Evolutionary conservation across 2,888 invertebrate species (phyloP), one percentile per base, ranked within the genome.

Genomic region (Hypolimnas misippus): DNA sequence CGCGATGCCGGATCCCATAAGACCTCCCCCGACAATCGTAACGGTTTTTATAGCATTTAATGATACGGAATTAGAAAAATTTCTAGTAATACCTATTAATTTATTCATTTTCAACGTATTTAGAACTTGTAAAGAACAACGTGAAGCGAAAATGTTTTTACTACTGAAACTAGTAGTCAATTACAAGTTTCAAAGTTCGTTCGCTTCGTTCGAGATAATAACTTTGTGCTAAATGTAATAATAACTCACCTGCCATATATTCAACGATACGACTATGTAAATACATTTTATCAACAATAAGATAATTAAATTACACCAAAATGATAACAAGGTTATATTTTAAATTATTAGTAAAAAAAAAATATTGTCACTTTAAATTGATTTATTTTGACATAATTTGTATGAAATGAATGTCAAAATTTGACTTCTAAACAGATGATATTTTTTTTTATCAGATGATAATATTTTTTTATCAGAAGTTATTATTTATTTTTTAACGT

Each of bases 1-100:
- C 50, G 97, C 97, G 73, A 98, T 97, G 55, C 98, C 97, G 49
- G 96, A 95, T 3, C 97, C 97, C 97, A 98, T 97, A 6, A 97
- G 89, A 5, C 97, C 97, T 42, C 96, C 96, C n/a, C 97, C 97
- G 72, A 97, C 95, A 52, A 97, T 94, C 1, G 96, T 96, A 19
- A 97, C 95, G 84, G 95, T 94, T 82, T 96, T 96, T 56, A 97
- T 95, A n/a, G 89, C 87, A 75, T 94, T 94, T 72, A 82, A 76
- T 19, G 83, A 75, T 1, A 82, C 68, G 12, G 89, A 84, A 78
- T 79, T 87, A 5, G 89, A 89, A 73, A 91, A 89, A 68, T 79
- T 84, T 69, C 89, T 82, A n/a, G 83, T 78, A 44, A 87, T 70
- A 50, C 82, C 77, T 40, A 80, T 69, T 63, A 90, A 79, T 72